Base-by-base conservation (phyloP, 2,113 vertebrate species). In the Zapornia atra region DNA sequence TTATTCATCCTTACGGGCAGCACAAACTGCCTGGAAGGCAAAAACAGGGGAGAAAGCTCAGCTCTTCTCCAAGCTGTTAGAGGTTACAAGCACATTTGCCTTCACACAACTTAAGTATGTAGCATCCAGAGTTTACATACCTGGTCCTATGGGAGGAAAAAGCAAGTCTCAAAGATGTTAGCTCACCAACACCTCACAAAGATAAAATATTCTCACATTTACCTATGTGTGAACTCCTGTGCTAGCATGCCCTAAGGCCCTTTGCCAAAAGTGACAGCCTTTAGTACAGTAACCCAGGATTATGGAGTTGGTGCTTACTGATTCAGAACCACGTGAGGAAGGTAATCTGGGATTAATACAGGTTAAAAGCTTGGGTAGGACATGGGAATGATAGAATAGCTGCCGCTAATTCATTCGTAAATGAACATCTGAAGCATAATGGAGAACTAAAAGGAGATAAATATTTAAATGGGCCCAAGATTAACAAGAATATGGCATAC, bases 401-500 rank as follows among this genome's bases (percentile, higher is more conserved):
- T 86, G 64, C 79, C 96, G 54, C 51, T 70, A 86, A 97, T 34
- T 97, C 92, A 93, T 92, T 92, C 2, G 46, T 73, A 91, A 96
- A 95, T 60, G 86, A 96, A 95, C 87, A 76, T 88, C 65, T 68
- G 83, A 96, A 87, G 78, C 61, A 42, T 68, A 95, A 96, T 50
- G 75, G 42, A 84, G 94, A 92, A 83, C 92, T 76, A 76, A 96
- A 76, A 68, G 53, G 95, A 69, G 50, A 65, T 26, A 96, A 93
- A 94, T 90, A 89, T 96, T 96, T 94, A 94, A 91, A 96, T 42
- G n/a, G 90, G 89, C 77, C 69, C 82, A 61, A 78, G 82, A 90
- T 97, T 92, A 97, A 97, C 94, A 95, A 95, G 90, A 94, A 97
- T 91, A 95, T 91, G 93, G 96, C 92, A 95, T 79, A 77, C 88